Base-by-base conservation (phyloP, 2,888 invertebrate species). In the Drosophila subsilvestris region DNA sequence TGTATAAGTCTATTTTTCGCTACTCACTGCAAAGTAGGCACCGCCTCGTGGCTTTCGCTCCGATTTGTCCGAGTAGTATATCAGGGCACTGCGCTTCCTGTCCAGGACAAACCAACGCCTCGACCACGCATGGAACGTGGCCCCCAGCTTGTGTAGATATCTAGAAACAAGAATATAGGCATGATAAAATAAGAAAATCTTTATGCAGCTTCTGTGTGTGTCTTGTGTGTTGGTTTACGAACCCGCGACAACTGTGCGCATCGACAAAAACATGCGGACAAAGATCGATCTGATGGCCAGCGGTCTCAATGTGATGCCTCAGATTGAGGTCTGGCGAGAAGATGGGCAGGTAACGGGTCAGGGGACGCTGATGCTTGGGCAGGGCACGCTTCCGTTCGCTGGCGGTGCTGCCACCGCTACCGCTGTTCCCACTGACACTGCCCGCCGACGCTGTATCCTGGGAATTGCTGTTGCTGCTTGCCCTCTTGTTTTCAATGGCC, bases 61-160 rank as follows among this genome's bases (percentile, higher is more conserved):
- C 85, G 95, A 95, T 92, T 96, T 97, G 93, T 98, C 98, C 82
- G 96, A 95, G 92, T 96, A 99, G 93, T 98, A 99, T 75, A 97
- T 95, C 79, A 99, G 94, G 60, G 97, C 97, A 91, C 97, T 95
- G 91, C 96, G 95, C 90, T 95, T 95, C 74, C 98, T 94, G 92
- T 99, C 98, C 92, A 99, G 97, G 87, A 98, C 98, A 93, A 99
- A 99, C 98, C 98, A 99, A 86, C 95, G 94, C 91, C 97, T 96
- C 91, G 98, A 97, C 98, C 98, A 99, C 53, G 97, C 97, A 92
- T 96, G 96, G 92, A 97, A 96, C 90, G 96, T 96, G 58, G 96
- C 96, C 61, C 98, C 98, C 93, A 98, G 94, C 92, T 99, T 99
- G 89, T 97, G 97, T 59, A 99, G 93, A 92, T 97, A 97, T 9